Base-by-base conservation (phyloP, 1,140 invertebrate genomes). In the Epicauta chinensis region DNA sequence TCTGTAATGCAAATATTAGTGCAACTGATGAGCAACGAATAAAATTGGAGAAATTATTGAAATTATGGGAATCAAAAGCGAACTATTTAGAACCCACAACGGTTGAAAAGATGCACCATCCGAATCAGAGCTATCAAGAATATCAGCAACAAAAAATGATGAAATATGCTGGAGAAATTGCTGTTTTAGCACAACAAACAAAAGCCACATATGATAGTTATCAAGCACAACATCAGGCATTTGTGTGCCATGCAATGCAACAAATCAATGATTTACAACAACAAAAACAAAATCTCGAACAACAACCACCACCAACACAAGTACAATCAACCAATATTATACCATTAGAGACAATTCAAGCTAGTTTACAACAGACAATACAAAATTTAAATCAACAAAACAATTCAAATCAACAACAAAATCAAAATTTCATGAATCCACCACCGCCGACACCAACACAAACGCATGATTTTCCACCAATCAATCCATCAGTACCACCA, bases 221-320 rank as follows among this genome's bases (percentile, higher is more conserved):
- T 67, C 89, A 95, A 74, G 84, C 88, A 34, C 94, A 98, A 65
- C 94, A 98, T 76, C 87, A 96, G 72, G 89, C 93, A 3, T 98
- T 96, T 71, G 86, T 93, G 4, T 80, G 84, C 37, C 95, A 98
- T 73, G 86, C 93, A 7, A 80, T 88, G 63, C 84, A 91, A 66
- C 88, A 92, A 69, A 87, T 95, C 61, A 87, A 92, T 67, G 84
- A 80, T 64, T 75, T 89, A 42, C 86, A 91, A 62, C 82, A 88
- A 68, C 87, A 90, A 66, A 88, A 88, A 63, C 81, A 84, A 52
- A 77, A 78, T 10, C 72, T 90, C 32, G 83, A 90, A 63, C 67
- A 76, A 32, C 61, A 70, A 53, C 42, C 53, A 7, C 41, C 51
- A 31, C 45, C 17, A 9, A 40, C 12, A 34, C 54, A 50, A 44